phyloP scores from a whole-genome alignment of 2,113 vertebrate genomes.

The Pardalotus punctatus region DNA sequence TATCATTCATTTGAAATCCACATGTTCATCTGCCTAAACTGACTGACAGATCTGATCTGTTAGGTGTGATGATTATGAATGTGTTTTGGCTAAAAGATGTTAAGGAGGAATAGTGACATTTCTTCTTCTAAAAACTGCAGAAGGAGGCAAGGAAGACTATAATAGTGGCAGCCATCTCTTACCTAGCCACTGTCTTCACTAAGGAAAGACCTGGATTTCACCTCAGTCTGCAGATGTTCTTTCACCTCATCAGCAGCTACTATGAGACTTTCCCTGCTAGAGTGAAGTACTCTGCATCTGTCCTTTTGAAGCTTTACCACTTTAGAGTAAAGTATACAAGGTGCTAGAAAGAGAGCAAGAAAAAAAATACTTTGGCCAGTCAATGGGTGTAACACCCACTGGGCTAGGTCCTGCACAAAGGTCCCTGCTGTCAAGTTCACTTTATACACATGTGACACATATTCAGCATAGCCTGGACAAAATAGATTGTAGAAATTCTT shows the following conservation, averaged over 20 bases:
- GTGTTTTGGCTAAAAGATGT: not conserved
- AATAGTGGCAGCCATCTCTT: not conserved
- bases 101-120: not conserved
- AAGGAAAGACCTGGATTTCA: not conserved
- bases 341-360: not conserved
- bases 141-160: not conserved
- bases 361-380: not conserved
- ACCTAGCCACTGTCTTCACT: not conserved
- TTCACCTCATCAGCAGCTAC: not conserved
- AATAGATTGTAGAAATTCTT: not conserved
- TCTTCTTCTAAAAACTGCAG: not conserved
- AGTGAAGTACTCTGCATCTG: not conserved
- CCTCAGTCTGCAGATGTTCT: not conserved
- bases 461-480: not conserved
- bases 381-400: not conserved
- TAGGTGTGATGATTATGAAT: not conserved
- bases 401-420: rapidly evolving
- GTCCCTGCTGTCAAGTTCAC: not conserved
- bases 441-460: not conserved
- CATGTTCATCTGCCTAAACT: not conserved
- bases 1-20: not conserved
- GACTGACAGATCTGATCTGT: not conserved
- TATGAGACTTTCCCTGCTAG: not conserved
- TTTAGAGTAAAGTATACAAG: not conserved
- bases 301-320: not conserved